Evolutionary conservation across 37 sponge, comb jelly and placozoan genomes (phyloP).

Genomic region (Petrosia ficiformis): DNA sequence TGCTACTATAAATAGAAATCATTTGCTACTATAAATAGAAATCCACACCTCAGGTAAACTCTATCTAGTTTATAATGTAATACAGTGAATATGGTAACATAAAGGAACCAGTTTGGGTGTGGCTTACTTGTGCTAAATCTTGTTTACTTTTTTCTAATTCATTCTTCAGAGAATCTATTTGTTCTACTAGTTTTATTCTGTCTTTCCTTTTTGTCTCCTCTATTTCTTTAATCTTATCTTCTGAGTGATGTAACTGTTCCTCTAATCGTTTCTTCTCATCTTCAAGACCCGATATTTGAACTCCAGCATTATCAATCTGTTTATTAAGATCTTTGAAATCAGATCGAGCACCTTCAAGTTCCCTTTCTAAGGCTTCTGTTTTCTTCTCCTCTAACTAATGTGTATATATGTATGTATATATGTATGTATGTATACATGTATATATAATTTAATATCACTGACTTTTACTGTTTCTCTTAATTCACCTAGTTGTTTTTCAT

Average conservation of each 20-base stretch:
- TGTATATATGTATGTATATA: not conserved
- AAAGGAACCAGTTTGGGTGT: no score
- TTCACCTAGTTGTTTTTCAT: constrained; percentile 22
- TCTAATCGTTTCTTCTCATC: no score
- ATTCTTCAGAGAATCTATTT: not conserved
- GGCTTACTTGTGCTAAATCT: not conserved
- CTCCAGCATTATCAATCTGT: constrained; percentile 50
- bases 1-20: no score
- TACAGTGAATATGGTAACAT: no score
- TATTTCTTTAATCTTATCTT: not conserved
- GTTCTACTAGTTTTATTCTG: no score
- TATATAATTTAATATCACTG: not conserved
- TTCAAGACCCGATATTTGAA: no score
- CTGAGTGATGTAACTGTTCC: not conserved
- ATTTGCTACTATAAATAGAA: no score
- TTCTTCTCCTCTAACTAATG: constrained; percentile 36
- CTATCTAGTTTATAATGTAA: no score
- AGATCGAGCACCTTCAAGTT: constrained; percentile 55
- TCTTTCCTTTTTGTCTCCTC: no score
- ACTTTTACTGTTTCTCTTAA: constrained; percentile 19
- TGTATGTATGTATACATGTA: no score
- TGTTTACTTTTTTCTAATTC: not conserved
- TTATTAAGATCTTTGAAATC: constrained; percentile 61
- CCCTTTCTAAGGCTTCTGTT: constrained; percentile 39
- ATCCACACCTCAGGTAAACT: no score